These are phyloP conservation scores for Ardeotis arabs DNA, from an alignment of 2,113 vertebrate species.

Conservation along the genomic window DNA sequence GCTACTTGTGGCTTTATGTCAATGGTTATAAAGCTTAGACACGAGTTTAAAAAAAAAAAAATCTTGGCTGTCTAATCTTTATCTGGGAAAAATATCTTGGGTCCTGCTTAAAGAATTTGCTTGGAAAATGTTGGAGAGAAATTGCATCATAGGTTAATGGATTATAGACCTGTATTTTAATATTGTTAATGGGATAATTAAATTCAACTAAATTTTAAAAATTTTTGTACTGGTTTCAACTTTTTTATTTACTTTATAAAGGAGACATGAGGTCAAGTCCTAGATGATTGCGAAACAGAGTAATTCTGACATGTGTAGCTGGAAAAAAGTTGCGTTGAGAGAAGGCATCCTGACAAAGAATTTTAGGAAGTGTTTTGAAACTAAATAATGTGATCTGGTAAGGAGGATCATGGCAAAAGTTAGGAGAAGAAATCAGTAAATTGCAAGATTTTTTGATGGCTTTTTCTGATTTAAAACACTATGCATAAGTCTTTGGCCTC, in stretches of 20 bases:
- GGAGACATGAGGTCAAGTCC: background rate
- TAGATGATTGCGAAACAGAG: background rate
- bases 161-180: background rate
- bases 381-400: background rate
- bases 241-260: background rate
- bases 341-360: background rate
- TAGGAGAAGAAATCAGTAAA: background rate
- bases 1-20: background rate
- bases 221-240: rapidly evolving
- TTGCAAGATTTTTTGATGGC: background rate
- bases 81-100: background rate
- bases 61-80: background rate
- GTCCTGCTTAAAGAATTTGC: background rate
- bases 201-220: background rate
- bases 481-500: background rate
- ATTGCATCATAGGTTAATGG: background rate
- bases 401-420: background rate
- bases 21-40: background rate
- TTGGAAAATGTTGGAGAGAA: background rate
- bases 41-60: background rate
- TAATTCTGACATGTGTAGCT: background rate
- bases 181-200: background rate
- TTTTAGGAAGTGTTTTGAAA: background rate
- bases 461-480: background rate
- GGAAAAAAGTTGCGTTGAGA: background rate